Evolutionary conservation across 2,797 vertebrate genomes (phyloP).

Genomic region (Varecia variegata): DNA sequence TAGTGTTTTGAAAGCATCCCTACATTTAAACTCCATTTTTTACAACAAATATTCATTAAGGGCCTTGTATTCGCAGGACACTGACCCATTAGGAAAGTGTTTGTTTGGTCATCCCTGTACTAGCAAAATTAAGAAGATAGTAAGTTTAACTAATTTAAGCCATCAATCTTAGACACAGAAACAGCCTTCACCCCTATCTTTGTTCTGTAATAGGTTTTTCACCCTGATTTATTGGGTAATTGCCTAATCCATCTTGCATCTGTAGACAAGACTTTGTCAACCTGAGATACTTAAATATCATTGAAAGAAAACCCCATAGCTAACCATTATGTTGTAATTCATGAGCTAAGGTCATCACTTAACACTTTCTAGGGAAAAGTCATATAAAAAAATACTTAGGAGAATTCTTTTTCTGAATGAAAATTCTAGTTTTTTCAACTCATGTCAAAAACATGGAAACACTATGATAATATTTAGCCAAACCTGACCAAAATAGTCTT

Average conservation of each 20-base stretch:
- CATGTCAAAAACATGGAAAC: neutral
- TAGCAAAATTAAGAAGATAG: constrained; percentile 42
- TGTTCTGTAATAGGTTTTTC: constrained; percentile 43
- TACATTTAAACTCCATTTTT: neutral
- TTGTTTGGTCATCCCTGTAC: neutral
- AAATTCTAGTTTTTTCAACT: constrained; percentile 33
- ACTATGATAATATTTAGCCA: neutral
- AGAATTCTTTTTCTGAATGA: constrained; percentile 16
- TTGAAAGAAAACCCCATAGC: constrained; percentile 47
- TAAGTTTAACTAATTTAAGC: constrained; percentile 58
- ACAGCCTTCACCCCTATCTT: constrained; percentile 5
- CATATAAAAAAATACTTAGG: neutral
- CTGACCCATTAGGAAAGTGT: neutral
- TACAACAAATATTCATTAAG: neutral
- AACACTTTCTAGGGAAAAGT: neutral
- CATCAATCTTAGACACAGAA: constrained; percentile 50
- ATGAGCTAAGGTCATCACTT: constrained; percentile 15
- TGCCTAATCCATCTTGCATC: constrained; percentile 59
- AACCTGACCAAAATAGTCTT: neutral
- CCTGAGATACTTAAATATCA: constrained; percentile 4
- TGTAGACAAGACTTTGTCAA: constrained; percentile 56
- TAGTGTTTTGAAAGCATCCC: neutral
- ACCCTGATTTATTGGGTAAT: constrained; percentile 62
- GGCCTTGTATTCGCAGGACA: neutral
- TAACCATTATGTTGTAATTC: constrained; percentile 33